Evolutionary conservation across 2,888 invertebrate species (phyloP), one percentile per base, ranked within the genome.

Genomic region (Tillus elongatus): DNA sequence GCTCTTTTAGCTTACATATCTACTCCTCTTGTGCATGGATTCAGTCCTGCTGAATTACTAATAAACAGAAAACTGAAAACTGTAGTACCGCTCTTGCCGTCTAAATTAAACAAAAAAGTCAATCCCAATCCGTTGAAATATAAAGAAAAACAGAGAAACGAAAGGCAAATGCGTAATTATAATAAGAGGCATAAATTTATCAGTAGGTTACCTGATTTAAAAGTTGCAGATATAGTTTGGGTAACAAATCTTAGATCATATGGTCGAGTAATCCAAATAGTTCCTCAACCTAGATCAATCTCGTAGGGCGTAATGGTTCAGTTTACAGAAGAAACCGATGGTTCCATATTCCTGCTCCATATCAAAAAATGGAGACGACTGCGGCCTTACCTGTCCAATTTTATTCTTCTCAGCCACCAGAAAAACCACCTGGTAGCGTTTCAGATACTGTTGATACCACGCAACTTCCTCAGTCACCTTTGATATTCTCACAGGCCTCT

Each of bases 191-290:
- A 19, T 19, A 19, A n/a, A n/a, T 8, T n/a, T 19, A n/a, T 19
- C n/a, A n/a, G n/a, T 19, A 19, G n/a, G n/a, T 19, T 19, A n/a
- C n/a, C 24, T 8, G 24, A 19, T n/a, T 19, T 19, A 19, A 19
- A 19, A 19, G n/a, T 19, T 19, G 24, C 24, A 19, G 24, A 19
- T 19, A n/a, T 19, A 19, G 24, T 19, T 19, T 19, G 24, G 24
- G n/a, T 19, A 8, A 19, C 24, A 19, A n/a, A 19, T 19, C n/a
- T 19, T 8, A 19, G 24, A 19, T 19, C 24, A 19, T 19, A 19
- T 19, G 24, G 24, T 8, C 6, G n/a, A n/a, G n/a, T 19, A 6
- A 19, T 19, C n/a, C 24, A 19, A 19, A n/a, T 19, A n/a, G 24
- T 6, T 19, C 24, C 24, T n/a, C 24, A 19, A 19, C 24, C 24